Conservation (phyloP, 2,888 invertebrate genomes). For the Autographa pulchrina region DNA sequence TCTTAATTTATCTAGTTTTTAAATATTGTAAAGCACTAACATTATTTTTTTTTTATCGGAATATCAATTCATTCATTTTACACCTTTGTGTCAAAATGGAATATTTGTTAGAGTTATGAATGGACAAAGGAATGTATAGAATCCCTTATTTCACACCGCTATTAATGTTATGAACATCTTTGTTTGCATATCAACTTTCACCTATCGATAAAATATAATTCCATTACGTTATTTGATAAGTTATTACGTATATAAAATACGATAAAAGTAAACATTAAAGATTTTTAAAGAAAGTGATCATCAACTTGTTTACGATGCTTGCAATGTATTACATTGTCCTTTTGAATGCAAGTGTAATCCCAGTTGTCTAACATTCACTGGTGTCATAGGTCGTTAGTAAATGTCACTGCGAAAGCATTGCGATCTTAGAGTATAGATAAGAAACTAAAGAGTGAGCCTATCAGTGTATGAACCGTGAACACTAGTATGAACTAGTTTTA, state of each 20-base stretch:
- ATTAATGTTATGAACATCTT: not conserved
- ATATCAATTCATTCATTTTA: not conserved
- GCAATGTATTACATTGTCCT: slow-evolving; percentile 23
- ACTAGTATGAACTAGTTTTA: too few relatives aligned
- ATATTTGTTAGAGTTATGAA: not conserved
- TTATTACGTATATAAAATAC: slow-evolving; percentile 12
- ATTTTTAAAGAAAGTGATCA: slow-evolving; percentile 19
- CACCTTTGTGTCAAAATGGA: not conserved
- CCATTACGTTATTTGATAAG: slow-evolving; percentile 16
- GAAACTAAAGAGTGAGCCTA: too few relatives aligned
- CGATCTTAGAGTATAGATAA: too few relatives aligned
- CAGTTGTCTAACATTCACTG: slow-evolving; percentile 45
- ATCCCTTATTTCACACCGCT: not conserved
- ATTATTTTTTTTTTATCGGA: not conserved
- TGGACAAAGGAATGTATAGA: slow-evolving; percentile 6
- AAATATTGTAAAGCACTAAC: not conserved
- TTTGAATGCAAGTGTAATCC: slow-evolving; percentile 31
- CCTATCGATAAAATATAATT: slow-evolving; percentile 18
- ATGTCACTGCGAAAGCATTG: slow-evolving; percentile 53
- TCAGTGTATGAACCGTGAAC: too few relatives aligned
- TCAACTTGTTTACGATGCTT: slow-evolving; percentile 9
- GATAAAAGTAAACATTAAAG: slow-evolving; percentile 45
- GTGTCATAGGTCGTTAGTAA: slow-evolving; percentile 37
- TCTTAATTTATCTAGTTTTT: not conserved
- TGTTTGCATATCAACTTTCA: slow-evolving; percentile 27